Percentiles rank a stretch among this genome's conserved stretches.
These are phyloP conservation scores for Alviniconcha strummeri DNA, from an alignment of 2,888 invertebrate species.

Conservation along the genomic window DNA sequence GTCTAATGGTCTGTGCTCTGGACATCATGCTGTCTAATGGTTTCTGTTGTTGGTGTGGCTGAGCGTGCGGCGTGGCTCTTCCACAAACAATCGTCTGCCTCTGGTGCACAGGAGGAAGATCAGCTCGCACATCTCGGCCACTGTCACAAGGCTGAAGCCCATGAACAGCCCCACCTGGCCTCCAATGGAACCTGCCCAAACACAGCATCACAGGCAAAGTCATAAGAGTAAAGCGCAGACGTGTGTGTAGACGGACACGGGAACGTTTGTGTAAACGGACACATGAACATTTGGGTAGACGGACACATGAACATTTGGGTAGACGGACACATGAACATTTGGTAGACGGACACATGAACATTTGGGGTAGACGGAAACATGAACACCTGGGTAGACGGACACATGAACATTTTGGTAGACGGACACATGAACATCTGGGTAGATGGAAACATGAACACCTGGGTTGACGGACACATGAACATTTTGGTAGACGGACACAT, in stretches of 20 bases:
- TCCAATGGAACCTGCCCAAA: constrained; percentile 43
- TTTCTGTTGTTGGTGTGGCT: constrained; percentile 2
- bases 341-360: too few species aligned
- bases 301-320: too few species aligned
- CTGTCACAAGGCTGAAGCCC: constrained; percentile 48
- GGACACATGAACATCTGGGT: not conserved
- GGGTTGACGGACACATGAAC: not conserved
- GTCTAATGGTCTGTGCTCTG: too few species aligned
- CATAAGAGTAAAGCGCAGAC: not conserved
- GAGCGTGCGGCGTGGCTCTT: constrained; percentile 12
- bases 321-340: too few species aligned
- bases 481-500: too few species aligned
- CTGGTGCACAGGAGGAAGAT: constrained; percentile 45
- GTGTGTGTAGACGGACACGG: too few species aligned
- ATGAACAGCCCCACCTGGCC: constrained; percentile 49
- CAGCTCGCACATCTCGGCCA: constrained; percentile 48
- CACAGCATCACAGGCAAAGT: not conserved
- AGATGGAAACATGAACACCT: not conserved
- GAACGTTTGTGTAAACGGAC: too few species aligned
- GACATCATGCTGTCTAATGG: too few species aligned
- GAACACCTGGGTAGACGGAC: not conserved
- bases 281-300: too few species aligned
- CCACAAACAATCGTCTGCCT: constrained; percentile 33
- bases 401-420: not conserved
- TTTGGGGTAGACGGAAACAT: not conserved